phyloP scores from a whole-genome alignment of 2,888 invertebrate genomes.

The Aphrophora alni region DNA sequence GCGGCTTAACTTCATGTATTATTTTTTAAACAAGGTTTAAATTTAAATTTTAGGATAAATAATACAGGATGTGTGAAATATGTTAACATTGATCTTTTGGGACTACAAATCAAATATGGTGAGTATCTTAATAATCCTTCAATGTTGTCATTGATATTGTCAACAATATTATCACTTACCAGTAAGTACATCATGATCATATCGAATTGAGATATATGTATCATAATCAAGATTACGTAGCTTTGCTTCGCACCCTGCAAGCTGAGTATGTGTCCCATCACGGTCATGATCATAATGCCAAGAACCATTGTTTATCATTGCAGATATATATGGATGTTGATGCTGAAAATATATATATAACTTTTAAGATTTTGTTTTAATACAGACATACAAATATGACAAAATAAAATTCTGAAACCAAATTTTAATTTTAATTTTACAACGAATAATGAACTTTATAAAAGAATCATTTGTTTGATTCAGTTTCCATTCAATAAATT shows the following conservation, averaged over 20 bases:
- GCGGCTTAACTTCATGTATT: too few species aligned
- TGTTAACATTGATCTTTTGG: too few species aligned
- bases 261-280: constrained; percentile 97
- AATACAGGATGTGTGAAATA: too few species aligned
- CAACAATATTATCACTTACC: too few species aligned
- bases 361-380: constrained; percentile 37
- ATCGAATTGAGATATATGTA: constrained; percentile 88
- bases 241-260: constrained; percentile 96
- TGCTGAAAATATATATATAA: constrained; percentile 81
- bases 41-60: too few species aligned
- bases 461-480: too few species aligned
- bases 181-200: constrained; percentile 87
- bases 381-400: constrained; percentile 24
- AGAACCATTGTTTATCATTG: constrained; percentile 97
- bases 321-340: constrained; percentile 97
- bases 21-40: too few species aligned
- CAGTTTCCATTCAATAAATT: too few species aligned
- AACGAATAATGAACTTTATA: neutral
- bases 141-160: too few species aligned
- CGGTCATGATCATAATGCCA: constrained; percentile 97
- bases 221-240: constrained; percentile 91
- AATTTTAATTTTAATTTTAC: too few species aligned
- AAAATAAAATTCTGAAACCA: constrained; percentile 24
- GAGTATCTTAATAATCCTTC: too few species aligned
- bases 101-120: too few species aligned